Evolutionary conservation across 2,797 vertebrate species (phyloP), one percentile per base, ranked within the genome.

Genomic region (Chelon auratus): DNA sequence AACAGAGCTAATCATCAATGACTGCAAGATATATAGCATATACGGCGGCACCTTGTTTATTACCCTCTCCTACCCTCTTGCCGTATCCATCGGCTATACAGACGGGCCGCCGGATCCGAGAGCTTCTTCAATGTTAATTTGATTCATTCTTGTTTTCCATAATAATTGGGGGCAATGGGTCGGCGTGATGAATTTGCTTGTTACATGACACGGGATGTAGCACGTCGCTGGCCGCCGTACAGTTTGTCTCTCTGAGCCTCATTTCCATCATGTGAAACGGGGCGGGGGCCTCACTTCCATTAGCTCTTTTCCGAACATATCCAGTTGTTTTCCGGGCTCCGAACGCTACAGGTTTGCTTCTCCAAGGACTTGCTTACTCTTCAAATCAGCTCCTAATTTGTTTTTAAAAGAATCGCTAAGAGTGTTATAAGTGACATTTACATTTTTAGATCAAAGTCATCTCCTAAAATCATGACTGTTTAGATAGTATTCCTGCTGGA

Each of bases 1-100:
- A 90, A 91, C 90, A 92, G 92, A 93, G 93, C 93, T 95, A 95
- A 95, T 95, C 94, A 94, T 94, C 91, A 93, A 92, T 93, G 93
- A 94, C 93, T 94, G 89, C 87, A 90, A 94, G 95, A 95, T 94
- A 94, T 95, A 95, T 93, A 87, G 93, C 91, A 87, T 90, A 91
- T 92, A 89, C 87, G 79, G 85, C 87, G 89, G 88, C 90, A 89
- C 86, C 90, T 91, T 91, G 92, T 94, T 95, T 95, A 93, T 93
- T 93, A 85, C 87, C 90, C 89, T 81, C 85, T 87, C 75, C 62
- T 75, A 79, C 82, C 72, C 82, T 80, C 52, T 82, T 22, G 75
- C 87, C 33, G 84, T 80, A 90, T 87, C 84, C 84, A 71, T 84
- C 50, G 82, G 86, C 84, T 61, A 8, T 53, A 65, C 77, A 76